Evolutionary conservation across 1,140 invertebrate species (phyloP).

Genomic region (Plectus sambesii): DNA sequence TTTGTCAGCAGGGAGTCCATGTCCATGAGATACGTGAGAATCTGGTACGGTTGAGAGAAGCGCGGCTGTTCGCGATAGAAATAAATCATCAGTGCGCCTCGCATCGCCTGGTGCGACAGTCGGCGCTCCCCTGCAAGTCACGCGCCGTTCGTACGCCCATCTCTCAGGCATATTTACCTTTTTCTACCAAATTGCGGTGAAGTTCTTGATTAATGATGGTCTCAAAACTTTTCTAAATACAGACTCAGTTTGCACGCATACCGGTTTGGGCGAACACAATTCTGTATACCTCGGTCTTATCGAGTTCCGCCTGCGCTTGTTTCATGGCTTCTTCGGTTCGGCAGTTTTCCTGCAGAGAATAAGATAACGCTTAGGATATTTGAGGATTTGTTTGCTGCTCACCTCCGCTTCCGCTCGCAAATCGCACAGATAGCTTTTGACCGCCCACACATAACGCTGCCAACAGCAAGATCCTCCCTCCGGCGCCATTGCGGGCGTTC

Average conservation of each 20-base stretch:
- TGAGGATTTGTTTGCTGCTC: no score
- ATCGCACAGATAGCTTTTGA: constrained; percentile 29
- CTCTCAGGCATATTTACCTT: constrained; percentile 33
- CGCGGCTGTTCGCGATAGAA: constrained; percentile 88
- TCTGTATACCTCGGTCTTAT: constrained; percentile 57
- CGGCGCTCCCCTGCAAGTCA: constrained; percentile 65
- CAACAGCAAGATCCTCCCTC: constrained; percentile 79
- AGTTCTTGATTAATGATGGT: constrained; percentile 23
- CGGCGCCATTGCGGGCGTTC: constrained; percentile 69
- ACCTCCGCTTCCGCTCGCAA: constrained; percentile 26
- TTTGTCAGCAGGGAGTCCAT: constrained; percentile 97
- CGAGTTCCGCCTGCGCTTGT: constrained; percentile 60
- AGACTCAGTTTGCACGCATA: constrained; percentile 16
- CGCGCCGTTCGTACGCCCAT: constrained; percentile 5
- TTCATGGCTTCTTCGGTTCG: constrained; percentile 51
- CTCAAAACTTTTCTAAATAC: constrained; percentile 23
- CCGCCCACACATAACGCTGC: constrained; percentile 63
- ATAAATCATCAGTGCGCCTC: constrained; percentile 92
- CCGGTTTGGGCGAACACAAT: constrained; percentile 17
- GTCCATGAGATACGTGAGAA: constrained; percentile 84
- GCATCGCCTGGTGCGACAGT: constrained; percentile 75
- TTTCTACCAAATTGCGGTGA: constrained; percentile 29
- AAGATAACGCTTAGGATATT: constrained; percentile 8
- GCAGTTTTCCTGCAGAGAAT: constrained; percentile 52
- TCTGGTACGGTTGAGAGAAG: constrained; percentile 90